Base-by-base conservation (phyloP, 2,113 vertebrate species). In the Apodemus speciosus region DNA sequence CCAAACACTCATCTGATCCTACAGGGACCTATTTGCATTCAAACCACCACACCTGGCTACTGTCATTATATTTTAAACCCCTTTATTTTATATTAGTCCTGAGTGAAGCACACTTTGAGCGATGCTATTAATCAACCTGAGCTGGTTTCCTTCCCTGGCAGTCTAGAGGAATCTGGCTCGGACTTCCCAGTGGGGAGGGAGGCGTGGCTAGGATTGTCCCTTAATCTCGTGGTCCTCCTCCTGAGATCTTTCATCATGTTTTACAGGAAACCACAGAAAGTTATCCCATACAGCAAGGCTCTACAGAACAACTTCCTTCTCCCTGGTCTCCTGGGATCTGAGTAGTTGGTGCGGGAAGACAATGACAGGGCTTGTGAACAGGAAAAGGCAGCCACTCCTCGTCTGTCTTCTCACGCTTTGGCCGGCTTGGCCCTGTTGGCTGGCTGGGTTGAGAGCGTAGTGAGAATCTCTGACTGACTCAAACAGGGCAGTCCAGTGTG, bases 241-340 rank as follows among this genome's bases (percentile, higher is more conserved):
- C 6, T 35, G 77, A 84, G 72, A 69, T 69, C 43, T 90, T 90
- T 66, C 66, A 35, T 0, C 20, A 23, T 32, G 9, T 91, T 85
- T 71, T 76, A 91, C 9, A 72, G 58, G 66, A 92, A 81, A 92
- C 27, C 14, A 58, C 83, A 71, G 84, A 87, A 95, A 85, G 76
- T 11, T 20, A 56, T 72, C 53, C 89, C 25, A 35, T 7, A 56
- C 2, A 43, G 38, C 76, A 83, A 49, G 53, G 32, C 86, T 93
- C 64, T 53, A 10, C 38, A 23, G 43, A 72, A 76, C 49, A 62
- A 32, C 40, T 68, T 69, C n/a, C 72, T 93, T 2, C 64, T 53
- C 30, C 2, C 49, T 62, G 30, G 38, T 49, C 81, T 43, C 75
- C 53, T 32, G n/a, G 8, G 53, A 21, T 20, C 68, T 40, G n/a